phyloP scores from a whole-genome alignment of 1,140 invertebrate genomes.

The Achroia grisella region DNA sequence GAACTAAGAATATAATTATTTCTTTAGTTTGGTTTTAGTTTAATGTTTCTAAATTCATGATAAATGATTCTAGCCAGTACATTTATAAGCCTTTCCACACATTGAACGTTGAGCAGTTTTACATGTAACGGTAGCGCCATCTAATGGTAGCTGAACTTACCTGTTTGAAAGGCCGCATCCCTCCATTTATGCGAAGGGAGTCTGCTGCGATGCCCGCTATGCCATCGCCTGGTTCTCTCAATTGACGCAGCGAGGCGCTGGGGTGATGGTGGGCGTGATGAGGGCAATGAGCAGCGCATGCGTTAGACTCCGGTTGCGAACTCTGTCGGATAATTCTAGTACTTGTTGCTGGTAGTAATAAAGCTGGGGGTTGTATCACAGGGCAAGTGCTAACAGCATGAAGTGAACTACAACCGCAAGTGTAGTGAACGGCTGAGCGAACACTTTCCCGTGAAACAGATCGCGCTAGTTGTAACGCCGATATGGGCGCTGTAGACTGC shows the following conservation, averaged over 20 bases:
- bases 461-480: constrained; percentile 81
- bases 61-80: background rate
- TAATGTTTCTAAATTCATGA: too few relatives aligned
- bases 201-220: constrained; percentile 98
- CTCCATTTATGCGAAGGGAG: constrained; percentile 96
- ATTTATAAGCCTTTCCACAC: background rate
- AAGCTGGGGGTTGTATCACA: constrained; percentile 77
- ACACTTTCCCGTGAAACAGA: constrained; percentile 84
- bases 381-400: constrained; percentile 77
- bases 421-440: constrained; percentile 77
- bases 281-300: constrained; percentile 77
- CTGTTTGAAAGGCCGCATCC: constrained; percentile 97
- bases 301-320: constrained; percentile 89
- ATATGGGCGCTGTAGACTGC: constrained; percentile 84
- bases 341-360: constrained; percentile 81
- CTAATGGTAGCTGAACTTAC: constrained; percentile 74
- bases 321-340: constrained; percentile 90
- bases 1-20: too few relatives aligned
- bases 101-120: background rate
- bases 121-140: constrained; percentile 33
- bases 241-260: constrained; percentile 86
- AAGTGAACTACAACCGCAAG: constrained; percentile 70
- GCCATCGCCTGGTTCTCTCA: constrained; percentile 87
- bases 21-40: too few relatives aligned
- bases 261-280: constrained; percentile 77